A percentile compares a stretch with the other conserved stretches of the same genome.
Evolutionary conservation across 2,888 invertebrate genomes (phyloP).

Genomic region (Drosophila mulleri): DNA sequence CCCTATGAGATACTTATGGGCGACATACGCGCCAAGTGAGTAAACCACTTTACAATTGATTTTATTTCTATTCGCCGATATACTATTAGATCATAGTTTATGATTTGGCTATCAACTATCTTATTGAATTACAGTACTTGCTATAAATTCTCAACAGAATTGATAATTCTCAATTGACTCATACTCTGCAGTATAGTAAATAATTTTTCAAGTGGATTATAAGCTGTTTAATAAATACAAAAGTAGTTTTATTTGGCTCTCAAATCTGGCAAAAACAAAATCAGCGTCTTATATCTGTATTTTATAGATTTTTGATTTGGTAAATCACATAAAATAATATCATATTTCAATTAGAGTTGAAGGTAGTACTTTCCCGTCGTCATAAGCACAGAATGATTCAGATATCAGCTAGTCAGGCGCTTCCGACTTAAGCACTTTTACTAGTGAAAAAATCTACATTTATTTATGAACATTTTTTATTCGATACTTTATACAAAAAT

Average conservation of each 20-base stretch:
- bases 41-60: conserved; percentile 8
- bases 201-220: not conserved
- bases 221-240: not conserved
- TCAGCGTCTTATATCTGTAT: no score
- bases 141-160: not conserved
- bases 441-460: no score
- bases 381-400: no score
- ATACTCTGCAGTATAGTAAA: not conserved
- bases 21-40: conserved; percentile 93
- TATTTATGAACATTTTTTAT: no score
- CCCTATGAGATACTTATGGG: conserved; percentile 99
- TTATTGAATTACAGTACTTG: not conserved
- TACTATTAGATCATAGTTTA: not conserved
- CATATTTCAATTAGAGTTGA: no score
- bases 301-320: not conserved
- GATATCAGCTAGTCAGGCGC: no score
- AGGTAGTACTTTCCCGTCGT: no score
- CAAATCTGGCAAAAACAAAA: no score
- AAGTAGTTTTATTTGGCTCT: no score
- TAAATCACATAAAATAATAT: no score
- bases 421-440: no score
- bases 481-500: no score
- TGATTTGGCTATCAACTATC: not conserved
- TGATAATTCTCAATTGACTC: not conserved
- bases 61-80: not conserved